A percentile compares a stretch with the other conserved stretches of the same genome.
These are phyloP conservation scores for Helarctos malayanus DNA, from an alignment of 2,797 vertebrate genomes.

Conservation along the genomic window DNA sequence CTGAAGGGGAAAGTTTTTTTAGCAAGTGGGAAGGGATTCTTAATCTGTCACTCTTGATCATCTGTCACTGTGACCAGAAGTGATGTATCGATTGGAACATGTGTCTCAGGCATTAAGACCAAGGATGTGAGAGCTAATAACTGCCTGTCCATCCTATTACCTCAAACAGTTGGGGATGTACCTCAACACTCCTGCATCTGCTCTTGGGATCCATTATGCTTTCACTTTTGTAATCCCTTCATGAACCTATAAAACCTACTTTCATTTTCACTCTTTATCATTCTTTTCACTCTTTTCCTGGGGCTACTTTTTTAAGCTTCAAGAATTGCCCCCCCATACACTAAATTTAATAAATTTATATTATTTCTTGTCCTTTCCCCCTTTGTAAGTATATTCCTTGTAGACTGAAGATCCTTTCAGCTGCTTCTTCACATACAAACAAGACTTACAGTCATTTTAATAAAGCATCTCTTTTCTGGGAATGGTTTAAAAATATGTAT, in stretches of 20 bases:
- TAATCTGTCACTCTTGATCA: background rate
- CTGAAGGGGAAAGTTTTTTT: background rate
- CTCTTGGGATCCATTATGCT: background rate
- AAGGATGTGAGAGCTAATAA: background rate
- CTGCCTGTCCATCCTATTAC: background rate
- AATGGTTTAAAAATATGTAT: background rate
- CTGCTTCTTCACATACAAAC: background rate
- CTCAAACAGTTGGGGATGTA: background rate
- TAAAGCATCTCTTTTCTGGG: background rate
- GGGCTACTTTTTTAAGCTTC: background rate
- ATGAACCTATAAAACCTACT: background rate
- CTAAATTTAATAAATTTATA: background rate
- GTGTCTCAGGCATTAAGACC: background rate
- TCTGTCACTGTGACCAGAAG: background rate
- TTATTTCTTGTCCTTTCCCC: background rate
- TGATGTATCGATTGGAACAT: background rate
- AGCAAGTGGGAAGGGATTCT: background rate
- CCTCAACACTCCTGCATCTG: fast-evolving
- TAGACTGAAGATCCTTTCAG: background rate
- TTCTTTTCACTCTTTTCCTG: background rate
- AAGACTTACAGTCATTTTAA: background rate
- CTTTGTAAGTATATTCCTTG: background rate
- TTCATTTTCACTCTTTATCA: background rate
- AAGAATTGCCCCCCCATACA: background rate
- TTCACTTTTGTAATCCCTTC: background rate